Evolutionary conservation across 2,888 invertebrate genomes (phyloP).

Genomic region (Acrobasis consociella): DNA sequence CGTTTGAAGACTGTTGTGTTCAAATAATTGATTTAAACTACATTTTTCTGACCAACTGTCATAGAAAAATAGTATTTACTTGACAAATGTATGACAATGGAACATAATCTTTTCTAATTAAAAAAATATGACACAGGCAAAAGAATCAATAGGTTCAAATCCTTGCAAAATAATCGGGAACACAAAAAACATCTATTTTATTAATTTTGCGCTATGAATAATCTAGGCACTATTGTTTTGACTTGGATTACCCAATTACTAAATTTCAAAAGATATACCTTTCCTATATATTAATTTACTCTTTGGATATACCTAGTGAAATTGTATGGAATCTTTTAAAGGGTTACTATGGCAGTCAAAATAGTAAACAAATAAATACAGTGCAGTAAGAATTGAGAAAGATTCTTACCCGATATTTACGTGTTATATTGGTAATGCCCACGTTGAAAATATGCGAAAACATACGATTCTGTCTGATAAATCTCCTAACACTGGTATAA

Average conservation of each 20-base stretch:
- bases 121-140: background rate
- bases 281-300: no score
- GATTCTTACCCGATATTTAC: constrained; percentile 30
- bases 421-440: constrained; percentile 21
- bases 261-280: background rate
- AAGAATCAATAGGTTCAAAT: background rate
- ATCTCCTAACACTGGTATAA: constrained; percentile 24
- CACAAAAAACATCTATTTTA: no score
- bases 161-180: background rate
- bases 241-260: background rate
- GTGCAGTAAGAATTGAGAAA: constrained; percentile 5
- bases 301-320: no score
- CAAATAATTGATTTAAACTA: background rate
- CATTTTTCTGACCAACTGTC: background rate
- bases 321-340: background rate
- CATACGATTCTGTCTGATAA: constrained; percentile 23
- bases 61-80: background rate
- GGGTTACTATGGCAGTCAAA: constrained; percentile 13
- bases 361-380: constrained; percentile 30
- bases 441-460: constrained; percentile 33
- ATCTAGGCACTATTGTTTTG: no score
- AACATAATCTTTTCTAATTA: background rate
- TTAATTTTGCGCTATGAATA: background rate
- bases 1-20: background rate
- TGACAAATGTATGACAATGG: background rate